Base-by-base conservation (phyloP, 2,113 vertebrate genomes). In the Myxocyprinus asiaticus region DNA sequence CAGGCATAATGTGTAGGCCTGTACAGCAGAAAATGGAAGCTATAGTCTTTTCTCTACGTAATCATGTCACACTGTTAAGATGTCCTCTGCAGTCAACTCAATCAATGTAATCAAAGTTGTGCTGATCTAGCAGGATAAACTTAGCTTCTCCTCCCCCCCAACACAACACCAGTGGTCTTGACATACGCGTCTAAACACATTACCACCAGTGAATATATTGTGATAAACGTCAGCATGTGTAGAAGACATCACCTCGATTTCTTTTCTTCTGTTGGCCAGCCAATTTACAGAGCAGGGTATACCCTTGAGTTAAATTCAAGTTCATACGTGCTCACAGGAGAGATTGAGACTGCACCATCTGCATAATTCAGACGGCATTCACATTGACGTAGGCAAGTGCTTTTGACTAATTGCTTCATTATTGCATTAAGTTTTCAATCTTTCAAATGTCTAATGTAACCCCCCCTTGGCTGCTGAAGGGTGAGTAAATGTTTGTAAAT, bases 61-160 rank as follows among this genome's bases (percentile, higher is more conserved):
- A 89, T 88, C 89, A 87, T 89, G 88, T 91, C 90, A 89, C 88
- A 89, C 89, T 89, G 90, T 88, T 90, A 81, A 66, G 62, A 89
- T 90, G 88, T 90, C 88, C 89, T 92, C 90, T 92, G 90, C 91
- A 91, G 90, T 91, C 90, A 33, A 33, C 22, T 33, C 22, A 92
- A 92, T 92, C 91, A 92, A 92, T 92, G 90, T 88, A 90, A 92
- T 91, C 89, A 89, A 90, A 92, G 89, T 91, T 92, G 89, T 92
- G 90, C 91, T 92, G 91, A 92, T 92, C 85, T 90, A 89, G 90
- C 91, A 92, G 89, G 89, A 87, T 85, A 83, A 82, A 85, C 83
- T 45, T 33, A 47, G 73, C 65, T 51, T 55, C 90, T 89, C 91
- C 85, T 90, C 90, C 90, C 90, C 88, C 58, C 82, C 70, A 48